These are phyloP conservation scores for Sciurus vulgaris DNA, from an alignment of 2,797 vertebrate genomes.

Conservation along the genomic window DNA sequence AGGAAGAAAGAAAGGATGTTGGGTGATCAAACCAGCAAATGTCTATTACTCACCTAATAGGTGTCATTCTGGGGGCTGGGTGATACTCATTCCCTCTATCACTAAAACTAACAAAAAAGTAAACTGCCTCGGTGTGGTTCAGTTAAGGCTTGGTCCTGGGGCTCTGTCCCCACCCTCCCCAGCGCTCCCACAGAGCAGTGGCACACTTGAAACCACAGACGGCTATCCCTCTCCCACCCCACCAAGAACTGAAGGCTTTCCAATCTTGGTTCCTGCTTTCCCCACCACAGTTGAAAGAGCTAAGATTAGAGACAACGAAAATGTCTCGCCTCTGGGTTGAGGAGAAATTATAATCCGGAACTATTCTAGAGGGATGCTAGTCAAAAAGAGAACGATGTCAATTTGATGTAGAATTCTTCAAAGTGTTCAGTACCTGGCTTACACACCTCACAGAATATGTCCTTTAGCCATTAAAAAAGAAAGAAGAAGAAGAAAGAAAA, in stretches of 20 bases:
- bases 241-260: constrained; percentile 1
- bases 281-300: neutral
- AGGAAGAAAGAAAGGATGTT: neutral
- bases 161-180: neutral
- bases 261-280: neutral
- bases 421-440: neutral
- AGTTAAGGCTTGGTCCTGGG: neutral
- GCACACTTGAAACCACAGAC: rapidly evolving
- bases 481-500: neutral
- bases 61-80: neutral
- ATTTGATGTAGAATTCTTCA: neutral
- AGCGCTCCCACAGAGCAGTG: rapidly evolving
- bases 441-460: neutral
- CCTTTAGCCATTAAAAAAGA: neutral
- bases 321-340: neutral
- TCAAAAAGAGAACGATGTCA: constrained; percentile 3
- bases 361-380: constrained; percentile 13
- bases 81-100: neutral
- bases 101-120: neutral
- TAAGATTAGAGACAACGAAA: constrained; percentile 14
- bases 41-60: neutral
- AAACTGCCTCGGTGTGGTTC: neutral
- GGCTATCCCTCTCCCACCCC: neutral
- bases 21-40: neutral
- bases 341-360: constrained; percentile 31